A percentile compares a stretch with the other conserved stretches of the same genome.
Conservation (phyloP, 2,888 invertebrate genomes). For the Acrobasis consociella region DNA sequence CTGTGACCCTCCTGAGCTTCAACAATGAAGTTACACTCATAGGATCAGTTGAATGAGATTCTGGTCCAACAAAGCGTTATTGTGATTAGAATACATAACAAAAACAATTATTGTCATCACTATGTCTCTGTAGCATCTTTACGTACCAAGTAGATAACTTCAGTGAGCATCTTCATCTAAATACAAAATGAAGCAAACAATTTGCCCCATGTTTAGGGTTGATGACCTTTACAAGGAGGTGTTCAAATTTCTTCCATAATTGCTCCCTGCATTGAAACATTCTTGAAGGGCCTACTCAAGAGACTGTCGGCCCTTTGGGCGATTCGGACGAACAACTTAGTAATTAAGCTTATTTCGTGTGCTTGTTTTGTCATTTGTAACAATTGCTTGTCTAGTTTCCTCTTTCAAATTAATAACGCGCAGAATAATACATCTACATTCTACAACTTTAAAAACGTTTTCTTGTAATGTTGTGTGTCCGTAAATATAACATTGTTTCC, state of each 20-base stretch:
- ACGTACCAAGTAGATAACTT: not conserved
- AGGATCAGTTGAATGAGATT: slow-evolving; percentile 39
- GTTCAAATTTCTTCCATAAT: slow-evolving; percentile 70
- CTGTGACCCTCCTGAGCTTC: slow-evolving; percentile 35
- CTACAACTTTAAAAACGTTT: not conserved
- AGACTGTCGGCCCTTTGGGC: slow-evolving; percentile 59
- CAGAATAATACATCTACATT: slow-evolving; percentile 11
- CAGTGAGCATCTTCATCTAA: not conserved
- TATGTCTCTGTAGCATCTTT: not conserved
- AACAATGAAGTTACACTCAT: slow-evolving; percentile 37
- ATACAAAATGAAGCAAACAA: slow-evolving; percentile 9
- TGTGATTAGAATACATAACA: not conserved
- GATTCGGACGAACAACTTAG: slow-evolving; percentile 68
- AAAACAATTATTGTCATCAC: not conserved
- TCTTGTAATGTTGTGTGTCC: not conserved
- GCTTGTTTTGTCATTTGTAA: slow-evolving; percentile 66
- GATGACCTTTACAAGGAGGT: slow-evolving; percentile 55
- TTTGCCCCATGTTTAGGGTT: slow-evolving; percentile 36
- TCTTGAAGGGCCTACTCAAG: slow-evolving; percentile 67
- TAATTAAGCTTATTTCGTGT: slow-evolving; percentile 78
- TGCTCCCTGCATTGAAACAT: slow-evolving; percentile 70
- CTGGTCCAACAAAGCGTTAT: slow-evolving; percentile 22
- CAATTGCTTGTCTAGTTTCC: slow-evolving; percentile 56
- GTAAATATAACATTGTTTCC: slow-evolving; percentile 10
- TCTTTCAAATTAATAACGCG: slow-evolving; percentile 36